phyloP scores from a whole-genome alignment of 2,113 vertebrate species.

The Trachemys scripta region DNA sequence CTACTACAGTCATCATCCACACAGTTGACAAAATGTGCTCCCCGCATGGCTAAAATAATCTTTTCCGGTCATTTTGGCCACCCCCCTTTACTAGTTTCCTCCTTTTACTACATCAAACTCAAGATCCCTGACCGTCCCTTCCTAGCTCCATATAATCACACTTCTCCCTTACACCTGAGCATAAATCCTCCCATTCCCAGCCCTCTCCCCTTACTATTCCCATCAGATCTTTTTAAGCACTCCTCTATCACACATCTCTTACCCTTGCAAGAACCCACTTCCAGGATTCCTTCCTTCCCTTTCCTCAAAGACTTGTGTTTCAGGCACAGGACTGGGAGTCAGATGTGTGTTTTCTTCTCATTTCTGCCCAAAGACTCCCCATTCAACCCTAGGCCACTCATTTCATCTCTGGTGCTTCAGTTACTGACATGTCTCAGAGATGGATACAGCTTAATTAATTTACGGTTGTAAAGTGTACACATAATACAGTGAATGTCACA shows the following conservation, averaged over 20 bases:
- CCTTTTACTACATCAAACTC: background rate
- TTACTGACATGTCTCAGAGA: background rate
- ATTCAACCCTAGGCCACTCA: background rate
- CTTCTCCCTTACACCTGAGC: background rate
- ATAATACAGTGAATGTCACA: background rate
- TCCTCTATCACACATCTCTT: background rate
- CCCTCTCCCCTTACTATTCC: background rate
- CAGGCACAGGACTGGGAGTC: background rate
- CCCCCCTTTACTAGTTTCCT: background rate
- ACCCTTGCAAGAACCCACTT: background rate
- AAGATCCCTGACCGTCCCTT: background rate
- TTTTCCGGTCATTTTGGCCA: background rate
- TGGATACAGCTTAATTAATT: background rate
- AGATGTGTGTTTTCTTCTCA: background rate
- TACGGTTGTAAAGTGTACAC: background rate
- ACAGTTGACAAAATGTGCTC: background rate
- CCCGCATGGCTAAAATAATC: background rate
- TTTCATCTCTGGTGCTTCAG: rapidly evolving
- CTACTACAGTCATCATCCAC: background rate
- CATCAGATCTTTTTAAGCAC: background rate
- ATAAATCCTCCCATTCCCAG: background rate
- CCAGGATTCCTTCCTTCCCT: background rate
- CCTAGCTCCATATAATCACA: background rate
- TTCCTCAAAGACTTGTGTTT: background rate
- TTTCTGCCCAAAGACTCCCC: background rate